Base-by-base conservation (phyloP, 2,113 vertebrate genomes). In the Eidolon helvum region DNA sequence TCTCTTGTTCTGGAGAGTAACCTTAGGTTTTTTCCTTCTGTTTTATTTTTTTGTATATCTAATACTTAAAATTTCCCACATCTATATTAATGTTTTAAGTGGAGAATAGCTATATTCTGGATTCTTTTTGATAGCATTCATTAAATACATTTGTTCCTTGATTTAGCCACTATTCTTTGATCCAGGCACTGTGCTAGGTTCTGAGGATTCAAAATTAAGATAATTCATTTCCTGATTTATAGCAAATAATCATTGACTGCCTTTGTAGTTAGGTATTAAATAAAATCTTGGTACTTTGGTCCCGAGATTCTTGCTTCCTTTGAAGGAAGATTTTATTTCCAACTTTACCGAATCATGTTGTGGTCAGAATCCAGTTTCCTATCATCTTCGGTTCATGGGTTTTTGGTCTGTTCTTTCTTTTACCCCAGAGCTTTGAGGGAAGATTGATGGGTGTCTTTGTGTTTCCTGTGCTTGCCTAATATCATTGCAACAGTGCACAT, bases 141-240 rank as follows among this genome's bases (percentile, higher is more conserved):
- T 68, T 94, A 93, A 82, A 65, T 80, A 50, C 8, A n/a, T 85
- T 96, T 72, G n/a, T 93, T 77, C 15, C 87, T 95, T 84, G 50
- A 88, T 80, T 91, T 86, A 93, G 40, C 57, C 63, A 77, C 15
- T 93, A 75, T 79, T 68, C 26, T 94, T 92, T 96, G 48, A 71
- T 92, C 18, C 33, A 92, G 75, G 87, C 40, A 96, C 90, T 96
- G 90, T 96, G 59, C 57, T 92, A 69, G 85, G 85, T 91, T 95
- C 91, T 87, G 43, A 95, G 82, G 75, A 87, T 91, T 85, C 55
- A 88, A 26, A 93, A 69, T 87, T 87, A 89, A 92, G 65, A 22
- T 59, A 85, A 72, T 91, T 53, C 28, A 15, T 87, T 43, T 90
- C 14, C 50, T 69, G 21, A 86, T 66, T 86, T 87, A 14, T 84